These are phyloP conservation scores for Unio delphinus DNA, from an alignment of 2,888 invertebrate species.

Conservation along the genomic window DNA sequence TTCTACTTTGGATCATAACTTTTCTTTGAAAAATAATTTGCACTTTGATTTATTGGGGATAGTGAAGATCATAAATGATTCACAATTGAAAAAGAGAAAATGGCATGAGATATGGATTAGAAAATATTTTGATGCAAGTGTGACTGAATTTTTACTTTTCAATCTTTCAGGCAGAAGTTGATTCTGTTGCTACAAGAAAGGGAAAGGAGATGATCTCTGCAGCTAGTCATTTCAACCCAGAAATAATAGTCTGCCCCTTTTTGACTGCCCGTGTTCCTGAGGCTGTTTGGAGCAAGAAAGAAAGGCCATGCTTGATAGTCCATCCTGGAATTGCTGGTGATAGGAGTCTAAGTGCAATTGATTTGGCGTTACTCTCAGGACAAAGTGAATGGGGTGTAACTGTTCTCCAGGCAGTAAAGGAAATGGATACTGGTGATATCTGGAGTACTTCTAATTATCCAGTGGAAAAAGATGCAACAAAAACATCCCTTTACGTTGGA, in stretches of 20 bases:
- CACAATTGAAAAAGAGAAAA: too few species aligned
- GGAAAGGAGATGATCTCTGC: constrained; percentile 6
- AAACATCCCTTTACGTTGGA: constrained; percentile 24
- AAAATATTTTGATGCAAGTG: too few species aligned
- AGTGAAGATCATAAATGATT: too few species aligned
- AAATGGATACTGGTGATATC: constrained; percentile 17
- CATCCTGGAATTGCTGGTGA: constrained; percentile 29
- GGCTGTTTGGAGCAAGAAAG: constrained; percentile 2
- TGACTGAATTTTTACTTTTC: too few species aligned
- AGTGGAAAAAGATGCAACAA: constrained; percentile 11
- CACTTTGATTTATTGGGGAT: too few species aligned
- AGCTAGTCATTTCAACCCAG: constrained; percentile 12
- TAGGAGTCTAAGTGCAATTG: constrained; percentile 21
- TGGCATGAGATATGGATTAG: too few species aligned
- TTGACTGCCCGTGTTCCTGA: constrained; percentile 19
- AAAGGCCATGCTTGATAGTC: constrained; percentile 21
- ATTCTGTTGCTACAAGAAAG: too few species aligned
- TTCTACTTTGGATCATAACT: too few species aligned
- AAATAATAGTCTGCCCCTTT: constrained; percentile 26
- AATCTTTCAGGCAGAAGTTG: too few species aligned
- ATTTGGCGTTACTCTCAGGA: constrained; percentile 10
- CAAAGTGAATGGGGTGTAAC: constrained; percentile 19
- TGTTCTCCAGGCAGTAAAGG: constrained; percentile 13
- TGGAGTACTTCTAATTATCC: constrained; percentile 21
- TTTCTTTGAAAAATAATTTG: too few species aligned